phyloP scores from a whole-genome alignment of 2,113 vertebrate species.

The Tragelaphus strepsiceros region DNA sequence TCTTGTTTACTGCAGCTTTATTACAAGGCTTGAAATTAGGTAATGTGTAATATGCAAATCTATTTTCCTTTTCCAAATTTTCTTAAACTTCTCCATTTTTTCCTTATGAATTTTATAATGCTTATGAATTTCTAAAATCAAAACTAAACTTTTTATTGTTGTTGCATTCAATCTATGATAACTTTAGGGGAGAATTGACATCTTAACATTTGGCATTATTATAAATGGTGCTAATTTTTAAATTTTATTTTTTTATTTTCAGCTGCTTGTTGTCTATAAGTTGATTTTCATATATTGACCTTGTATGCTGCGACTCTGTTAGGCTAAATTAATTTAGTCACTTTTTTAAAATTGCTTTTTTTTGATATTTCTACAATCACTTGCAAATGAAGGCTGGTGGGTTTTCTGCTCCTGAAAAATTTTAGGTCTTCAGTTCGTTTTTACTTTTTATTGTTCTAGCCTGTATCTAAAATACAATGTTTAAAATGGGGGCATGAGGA shows the following conservation, averaged over 20 bases:
- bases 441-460: not conserved
- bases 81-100: not conserved
- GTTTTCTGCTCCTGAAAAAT: not conserved
- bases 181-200: not conserved
- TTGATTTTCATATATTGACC: not conserved
- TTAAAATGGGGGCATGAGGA: not conserved
- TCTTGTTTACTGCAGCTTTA: not conserved
- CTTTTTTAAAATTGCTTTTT: not conserved
- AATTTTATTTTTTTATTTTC: not conserved
- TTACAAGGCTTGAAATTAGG: not conserved
- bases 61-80: not conserved
- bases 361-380: not conserved
- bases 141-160: not conserved
- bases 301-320: not conserved
- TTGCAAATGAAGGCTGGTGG: not conserved
- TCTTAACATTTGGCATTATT: not conserved
- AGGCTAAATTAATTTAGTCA: not conserved
- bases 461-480: not conserved
- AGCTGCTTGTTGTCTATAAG: not conserved
- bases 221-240: not conserved
- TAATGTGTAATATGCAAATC: not conserved
- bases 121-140: not conserved
- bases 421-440: not conserved
- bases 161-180: not conserved
- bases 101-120: not conserved